Evolutionary conservation across 2,113 vertebrate species (phyloP), one percentile per base, ranked within the genome.

Genomic region (Gymnocephalus cernua): DNA sequence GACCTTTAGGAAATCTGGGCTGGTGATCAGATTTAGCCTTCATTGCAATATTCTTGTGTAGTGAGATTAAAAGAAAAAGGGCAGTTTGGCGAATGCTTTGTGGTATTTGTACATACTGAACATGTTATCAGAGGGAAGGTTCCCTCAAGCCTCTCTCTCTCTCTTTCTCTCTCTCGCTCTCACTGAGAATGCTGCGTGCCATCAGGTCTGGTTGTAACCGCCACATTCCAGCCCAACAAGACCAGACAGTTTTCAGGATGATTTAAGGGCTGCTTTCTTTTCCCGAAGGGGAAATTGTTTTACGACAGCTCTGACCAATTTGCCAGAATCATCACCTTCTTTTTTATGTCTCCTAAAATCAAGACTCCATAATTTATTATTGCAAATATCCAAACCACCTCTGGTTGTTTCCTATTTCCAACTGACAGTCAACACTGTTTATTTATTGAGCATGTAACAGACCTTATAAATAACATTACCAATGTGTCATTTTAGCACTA

Each of bases 1-100:
- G 96, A 97, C 97, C 96, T 98, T 98, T 94, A 29, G 88, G 87
- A 95, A 97, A 96, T 97, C 95, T 95, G 93, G 90, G 93, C 95
- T 90, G 88, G 77, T 93, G 95, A 97, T 96, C 96, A 95, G 95
- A 95, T 95, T 93, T 92, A 95, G 91, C 85, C 90, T 86, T 96
- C 95, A 95, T 95, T 97, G 95, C 95, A 95, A 96, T 96, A 96
- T 96, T 95, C 91, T 90, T 94, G 84, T 82, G 89, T 90, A 87
- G 90, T 79, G 90, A 96, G 95, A 96, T 95, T 95, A 95, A 95
- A 95, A 73, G 62, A 94, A 84, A 95, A 94, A 85, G 78, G 85
- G 74, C 74, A 84, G 76, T 91, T 80, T 88, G 90, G 90, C 21
- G 63, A 91, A 83, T 79, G 73, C 79, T 82, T 87, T 84, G 82